Base-by-base conservation (phyloP, 2,888 invertebrate species). In the Eupeodes luniger region DNA sequence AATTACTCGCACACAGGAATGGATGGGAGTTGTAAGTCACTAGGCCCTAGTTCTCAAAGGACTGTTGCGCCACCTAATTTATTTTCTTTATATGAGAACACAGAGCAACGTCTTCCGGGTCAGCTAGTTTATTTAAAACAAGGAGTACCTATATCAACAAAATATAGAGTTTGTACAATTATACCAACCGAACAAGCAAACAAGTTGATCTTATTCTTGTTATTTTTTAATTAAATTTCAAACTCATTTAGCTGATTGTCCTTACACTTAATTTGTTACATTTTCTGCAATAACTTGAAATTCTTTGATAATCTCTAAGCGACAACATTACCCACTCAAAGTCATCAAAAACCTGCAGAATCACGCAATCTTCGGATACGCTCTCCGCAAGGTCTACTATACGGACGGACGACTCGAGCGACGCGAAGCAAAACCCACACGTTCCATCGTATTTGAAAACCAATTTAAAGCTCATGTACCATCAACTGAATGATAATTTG, bases 401-500 rank as follows among this genome's bases (percentile, higher is more conserved):
- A n/a, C n/a, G n/a, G n/a, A 40, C 40, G 9, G 40, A 40, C 6
- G 40, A 5, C 40, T 40, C 40, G 40, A 40, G 6, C 1, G 40
- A 40, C 40, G 40, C 27, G 27, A 27, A 27, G 27, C 4, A 12
- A 47, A 27, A 47, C 74, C 67, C 81, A 74, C 53, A 69, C 70
- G 44, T n/a, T 75, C 57, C 11, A 19, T 62, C 64, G 3, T 7
- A 59, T 70, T 82, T 79, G 55, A 82, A 89, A 85, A 89, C 72
- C 89, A 89, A 89, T 89, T 85, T 89, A 82, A 89, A 79, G 81
- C 82, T 82, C 85, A 76, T 89, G 88, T 89, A 69, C 12, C 53
- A 47, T 36, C 61, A 69, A 53, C 67, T 69, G 77, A 69, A 83
- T 72, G 78, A 78, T 84, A 78, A 83, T 81, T 74, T 74, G 74